Evolutionary conservation across 2,113 vertebrate species (phyloP).

Genomic region (Ellobius talpinus): DNA sequence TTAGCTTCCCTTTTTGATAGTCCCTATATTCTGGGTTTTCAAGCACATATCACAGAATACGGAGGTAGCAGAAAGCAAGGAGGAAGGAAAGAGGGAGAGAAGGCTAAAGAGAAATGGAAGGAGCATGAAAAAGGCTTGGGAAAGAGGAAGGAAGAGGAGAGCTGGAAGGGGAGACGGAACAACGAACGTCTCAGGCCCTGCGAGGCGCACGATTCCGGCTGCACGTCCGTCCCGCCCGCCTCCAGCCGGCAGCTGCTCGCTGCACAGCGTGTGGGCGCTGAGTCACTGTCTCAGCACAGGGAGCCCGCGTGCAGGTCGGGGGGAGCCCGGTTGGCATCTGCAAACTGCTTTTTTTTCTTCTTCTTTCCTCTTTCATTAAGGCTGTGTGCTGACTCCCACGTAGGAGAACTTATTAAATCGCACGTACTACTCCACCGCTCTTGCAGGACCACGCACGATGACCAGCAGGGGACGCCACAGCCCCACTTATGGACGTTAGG

Average conservation of each 20-base stretch:
- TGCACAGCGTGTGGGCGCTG: slow-evolving; percentile 82
- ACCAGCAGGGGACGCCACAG: slow-evolving; percentile 63
- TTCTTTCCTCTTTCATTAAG: slow-evolving; percentile 79
- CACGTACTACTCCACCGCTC: slow-evolving; percentile 67
- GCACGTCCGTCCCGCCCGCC: slow-evolving; percentile 78
- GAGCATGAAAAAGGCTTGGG: slow-evolving; percentile 34
- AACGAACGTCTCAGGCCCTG: slow-evolving; percentile 72
- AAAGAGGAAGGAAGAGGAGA: slow-evolving; percentile 78
- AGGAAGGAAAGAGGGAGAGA: slow-evolving; percentile 48
- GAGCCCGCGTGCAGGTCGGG: slow-evolving; percentile 64
- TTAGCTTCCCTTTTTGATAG: not conserved
- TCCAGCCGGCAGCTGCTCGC: slow-evolving; percentile 76
- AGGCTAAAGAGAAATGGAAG: slow-evolving; percentile 33
- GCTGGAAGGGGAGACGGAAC: slow-evolving; percentile 63
- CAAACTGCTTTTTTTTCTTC: slow-evolving; percentile 22
- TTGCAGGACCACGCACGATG: accelerated
- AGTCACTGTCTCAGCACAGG: slow-evolving; percentile 76
- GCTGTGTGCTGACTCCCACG: slow-evolving; percentile 83
- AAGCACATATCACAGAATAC: not conserved
- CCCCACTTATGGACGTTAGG: not conserved
- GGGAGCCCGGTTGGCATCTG: slow-evolving; percentile 75
- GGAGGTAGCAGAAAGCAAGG: slow-evolving; percentile 40
- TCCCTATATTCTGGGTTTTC: not conserved
- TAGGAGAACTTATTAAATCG: slow-evolving; percentile 79
- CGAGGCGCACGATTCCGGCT: slow-evolving; percentile 73